phyloP scores from a whole-genome alignment of 2,113 vertebrate genomes.

The Puffinus mauretanicus region DNA sequence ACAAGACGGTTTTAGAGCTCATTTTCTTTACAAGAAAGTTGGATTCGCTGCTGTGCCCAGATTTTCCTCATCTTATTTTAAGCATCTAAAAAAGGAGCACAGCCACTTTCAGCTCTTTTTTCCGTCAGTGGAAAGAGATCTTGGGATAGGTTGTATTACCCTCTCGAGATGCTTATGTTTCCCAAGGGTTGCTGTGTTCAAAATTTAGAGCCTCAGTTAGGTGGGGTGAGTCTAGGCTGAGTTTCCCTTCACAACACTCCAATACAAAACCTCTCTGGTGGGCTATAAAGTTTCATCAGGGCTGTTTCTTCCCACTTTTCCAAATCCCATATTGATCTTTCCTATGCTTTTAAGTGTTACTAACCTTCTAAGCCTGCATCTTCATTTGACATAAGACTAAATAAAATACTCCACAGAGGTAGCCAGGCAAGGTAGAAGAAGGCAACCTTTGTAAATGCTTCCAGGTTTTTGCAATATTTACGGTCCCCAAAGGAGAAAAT shows the following conservation, averaged over 20 bases:
- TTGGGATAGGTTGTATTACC: constrained; percentile 2
- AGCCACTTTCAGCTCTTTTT: constrained; percentile 1
- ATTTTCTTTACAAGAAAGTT: background rate
- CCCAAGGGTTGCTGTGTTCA: constrained; percentile 12
- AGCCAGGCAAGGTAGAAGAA: background rate
- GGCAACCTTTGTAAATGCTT: background rate
- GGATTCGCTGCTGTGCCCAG: background rate
- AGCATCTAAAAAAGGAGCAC: background rate
- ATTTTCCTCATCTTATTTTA: constrained; percentile 6
- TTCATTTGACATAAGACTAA: constrained; percentile 25
- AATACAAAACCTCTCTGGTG: background rate
- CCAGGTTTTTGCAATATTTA: background rate
- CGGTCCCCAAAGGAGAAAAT: background rate
- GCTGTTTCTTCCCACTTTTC: constrained; percentile 26
- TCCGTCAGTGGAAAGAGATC: background rate
- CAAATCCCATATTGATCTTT: constrained; percentile 48
- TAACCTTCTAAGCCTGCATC: constrained; percentile 27
- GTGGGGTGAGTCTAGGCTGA: background rate
- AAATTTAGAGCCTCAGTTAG: constrained; percentile 35
- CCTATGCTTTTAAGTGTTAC: constrained; percentile 22
- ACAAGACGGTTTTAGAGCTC: background rate
- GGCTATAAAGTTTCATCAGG: constrained; percentile 12
- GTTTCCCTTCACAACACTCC: background rate
- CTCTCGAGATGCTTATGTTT: constrained; percentile 23
- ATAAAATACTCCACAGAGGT: constrained; percentile 3